phyloP scores from a whole-genome alignment of 2,888 invertebrate genomes.

The Tetragonisca angustula region DNA sequence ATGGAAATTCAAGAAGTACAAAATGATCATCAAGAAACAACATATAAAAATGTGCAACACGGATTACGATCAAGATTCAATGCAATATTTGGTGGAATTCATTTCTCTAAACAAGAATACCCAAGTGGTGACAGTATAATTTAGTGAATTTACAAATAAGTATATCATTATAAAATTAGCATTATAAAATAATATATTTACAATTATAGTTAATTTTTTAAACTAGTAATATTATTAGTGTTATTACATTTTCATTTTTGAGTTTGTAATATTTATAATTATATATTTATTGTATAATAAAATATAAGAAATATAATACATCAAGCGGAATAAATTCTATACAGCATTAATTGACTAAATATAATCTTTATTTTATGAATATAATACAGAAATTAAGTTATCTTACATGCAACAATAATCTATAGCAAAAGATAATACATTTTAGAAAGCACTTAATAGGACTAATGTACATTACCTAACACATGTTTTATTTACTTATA shows the following conservation, averaged over 20 bases:
- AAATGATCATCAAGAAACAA: slow-evolving; percentile 64
- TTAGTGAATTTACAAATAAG: slow-evolving; percentile 44
- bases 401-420: slow-evolving; percentile 77
- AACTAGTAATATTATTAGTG: slow-evolving; percentile 20
- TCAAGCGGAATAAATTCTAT: slow-evolving; percentile 46
- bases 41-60: slow-evolving; percentile 58
- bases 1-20: slow-evolving; percentile 84
- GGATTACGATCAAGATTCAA: slow-evolving; percentile 76
- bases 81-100: slow-evolving; percentile 76
- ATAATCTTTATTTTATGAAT: slow-evolving; percentile 78
- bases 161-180: slow-evolving; percentile 1
- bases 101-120: slow-evolving; percentile 69
- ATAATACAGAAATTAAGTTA: slow-evolving; percentile 79
- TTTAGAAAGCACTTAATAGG: slow-evolving; percentile 62
- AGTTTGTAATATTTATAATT: slow-evolving; percentile 4
- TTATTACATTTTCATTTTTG: not conserved
- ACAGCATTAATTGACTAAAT: slow-evolving; percentile 73
- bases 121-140: slow-evolving; percentile 50
- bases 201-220: not conserved
- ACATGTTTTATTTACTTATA: slow-evolving; percentile 54
- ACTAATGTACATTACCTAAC: slow-evolving; percentile 62
- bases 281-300: not conserved
- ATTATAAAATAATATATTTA: slow-evolving; percentile 2
- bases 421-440: slow-evolving; percentile 70
- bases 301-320: slow-evolving; percentile 14